Evolutionary conservation across 1,140 invertebrate genomes (phyloP).

Genomic region (Pseudomyrmex concolor): DNA sequence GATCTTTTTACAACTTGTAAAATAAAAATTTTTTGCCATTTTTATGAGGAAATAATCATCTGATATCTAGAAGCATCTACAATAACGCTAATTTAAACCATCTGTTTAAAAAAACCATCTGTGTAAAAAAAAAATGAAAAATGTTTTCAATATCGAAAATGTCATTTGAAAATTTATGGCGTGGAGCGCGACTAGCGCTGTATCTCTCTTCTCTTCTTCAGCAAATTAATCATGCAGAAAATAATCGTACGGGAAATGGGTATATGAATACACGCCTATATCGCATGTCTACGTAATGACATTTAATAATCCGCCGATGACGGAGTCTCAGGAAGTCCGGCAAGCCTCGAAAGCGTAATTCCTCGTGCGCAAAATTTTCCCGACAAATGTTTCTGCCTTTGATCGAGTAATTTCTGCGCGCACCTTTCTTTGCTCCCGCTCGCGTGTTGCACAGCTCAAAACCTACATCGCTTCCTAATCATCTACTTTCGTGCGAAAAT

Average conservation of each 20-base stretch:
- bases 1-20: too few relatives aligned
- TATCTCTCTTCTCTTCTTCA: background rate
- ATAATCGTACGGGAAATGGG: conserved; percentile 21
- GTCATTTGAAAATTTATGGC: background rate
- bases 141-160: background rate
- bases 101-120: background rate
- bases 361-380: conserved; percentile 45
- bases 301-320: conserved; percentile 21
- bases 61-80: background rate
- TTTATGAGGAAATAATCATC: conserved; percentile 1
- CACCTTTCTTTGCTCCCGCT: conserved; percentile 10
- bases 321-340: background rate
- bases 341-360: conserved; percentile 5
- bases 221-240: background rate
- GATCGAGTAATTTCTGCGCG: background rate
- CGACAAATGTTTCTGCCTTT: background rate
- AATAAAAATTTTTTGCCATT: background rate
- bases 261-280: background rate
- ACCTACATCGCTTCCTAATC: conserved; percentile 20
- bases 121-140: background rate
- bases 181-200: too few relatives aligned
- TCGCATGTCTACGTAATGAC: conserved; percentile 17
- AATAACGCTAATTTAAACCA: background rate
- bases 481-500: conserved; percentile 14
- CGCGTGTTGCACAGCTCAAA: background rate